Evolutionary conservation across 2,113 vertebrate genomes (phyloP).

Genomic region (Lasiurus borealis): DNA sequence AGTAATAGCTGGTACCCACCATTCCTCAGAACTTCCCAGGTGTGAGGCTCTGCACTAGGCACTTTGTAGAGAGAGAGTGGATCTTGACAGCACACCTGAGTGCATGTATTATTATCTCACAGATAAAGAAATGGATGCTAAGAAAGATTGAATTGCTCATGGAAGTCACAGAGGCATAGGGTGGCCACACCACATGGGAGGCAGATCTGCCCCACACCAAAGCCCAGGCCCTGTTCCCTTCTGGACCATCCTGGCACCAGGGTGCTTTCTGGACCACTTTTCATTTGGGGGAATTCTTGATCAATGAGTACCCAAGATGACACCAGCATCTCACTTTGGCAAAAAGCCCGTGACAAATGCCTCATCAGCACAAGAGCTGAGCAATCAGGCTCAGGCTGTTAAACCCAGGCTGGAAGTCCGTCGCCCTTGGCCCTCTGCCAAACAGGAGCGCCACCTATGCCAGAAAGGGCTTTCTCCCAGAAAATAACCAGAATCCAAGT

Average conservation of each 20-base stretch:
- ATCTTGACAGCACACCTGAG: neutral
- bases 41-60: neutral
- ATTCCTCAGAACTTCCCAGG: accelerated
- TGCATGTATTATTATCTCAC: neutral
- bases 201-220: neutral
- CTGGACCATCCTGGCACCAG: neutral
- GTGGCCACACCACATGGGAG: neutral
- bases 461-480: neutral
- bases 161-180: neutral
- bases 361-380: slow-evolving; percentile 54
- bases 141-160: neutral
- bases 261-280: neutral
- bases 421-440: slow-evolving; percentile 20
- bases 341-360: slow-evolving; percentile 9
- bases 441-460: slow-evolving; percentile 11
- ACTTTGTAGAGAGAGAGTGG: neutral
- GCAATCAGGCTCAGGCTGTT: slow-evolving; percentile 22
- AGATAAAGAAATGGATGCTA: neutral
- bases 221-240: neutral
- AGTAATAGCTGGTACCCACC: neutral
- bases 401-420: slow-evolving; percentile 9
- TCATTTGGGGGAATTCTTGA: neutral
- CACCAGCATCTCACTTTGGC: slow-evolving; percentile 50
- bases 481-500: neutral
- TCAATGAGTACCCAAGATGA: neutral